Evolutionary conservation across 2,113 vertebrate species (phyloP).

Genomic region (Dendropsophus ebraccatus): DNA sequence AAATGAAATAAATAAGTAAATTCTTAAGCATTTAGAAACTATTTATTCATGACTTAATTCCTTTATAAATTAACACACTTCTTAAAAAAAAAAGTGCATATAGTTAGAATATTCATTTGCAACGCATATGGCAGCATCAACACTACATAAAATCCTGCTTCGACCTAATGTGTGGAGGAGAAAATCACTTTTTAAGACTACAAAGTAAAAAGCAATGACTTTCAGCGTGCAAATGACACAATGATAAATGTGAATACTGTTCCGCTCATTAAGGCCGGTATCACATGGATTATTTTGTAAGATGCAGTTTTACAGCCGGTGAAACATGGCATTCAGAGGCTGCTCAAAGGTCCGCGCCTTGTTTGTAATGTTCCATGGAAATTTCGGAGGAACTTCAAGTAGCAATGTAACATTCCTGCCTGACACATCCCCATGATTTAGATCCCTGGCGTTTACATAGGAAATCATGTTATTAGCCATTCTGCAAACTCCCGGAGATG

Average conservation of each 20-base stretch:
- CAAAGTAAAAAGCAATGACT: constrained; percentile 12
- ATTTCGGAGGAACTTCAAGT: neutral
- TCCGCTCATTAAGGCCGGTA: constrained; percentile 5
- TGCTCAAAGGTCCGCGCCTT: neutral
- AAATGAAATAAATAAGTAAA: too few relatives aligned
- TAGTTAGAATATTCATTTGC: neutral
- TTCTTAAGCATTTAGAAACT: too few relatives aligned
- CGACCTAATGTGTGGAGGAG: neutral
- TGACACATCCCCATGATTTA: constrained; percentile 10
- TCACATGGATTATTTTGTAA: constrained; percentile 13
- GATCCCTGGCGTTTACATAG: neutral
- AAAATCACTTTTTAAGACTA: neutral
- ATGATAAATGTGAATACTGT: constrained; percentile 30
- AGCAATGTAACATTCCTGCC: neutral
- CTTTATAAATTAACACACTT: neutral
- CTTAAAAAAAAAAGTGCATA: neutral
- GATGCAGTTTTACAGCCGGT: constrained; percentile 6
- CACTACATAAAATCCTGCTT: neutral
- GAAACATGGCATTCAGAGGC: constrained; percentile 15
- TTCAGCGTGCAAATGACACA: constrained; percentile 24
- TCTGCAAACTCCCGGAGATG: neutral
- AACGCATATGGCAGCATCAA: neutral
- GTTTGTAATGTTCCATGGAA: constrained; percentile 1
- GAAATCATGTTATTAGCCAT: neutral
- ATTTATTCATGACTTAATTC: too few relatives aligned